phyloP scores from a whole-genome alignment of 2,888 invertebrate genomes.

The Silvanus unidentatus region DNA sequence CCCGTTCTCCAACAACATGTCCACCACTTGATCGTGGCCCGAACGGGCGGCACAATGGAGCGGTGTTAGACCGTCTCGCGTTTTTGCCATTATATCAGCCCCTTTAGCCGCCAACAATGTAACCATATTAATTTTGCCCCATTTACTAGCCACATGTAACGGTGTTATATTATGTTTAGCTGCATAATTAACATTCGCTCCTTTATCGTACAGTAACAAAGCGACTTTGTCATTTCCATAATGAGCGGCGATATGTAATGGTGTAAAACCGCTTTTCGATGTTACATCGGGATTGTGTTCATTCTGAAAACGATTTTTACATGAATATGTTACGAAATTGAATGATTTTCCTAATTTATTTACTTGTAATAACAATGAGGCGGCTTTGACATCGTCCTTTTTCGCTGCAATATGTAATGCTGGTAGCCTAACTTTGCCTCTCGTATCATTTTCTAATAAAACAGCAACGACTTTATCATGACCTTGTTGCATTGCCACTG shows the following conservation, averaged over 20 bases:
- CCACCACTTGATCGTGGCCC: conserved; percentile 92
- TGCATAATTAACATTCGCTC: conserved; percentile 88
- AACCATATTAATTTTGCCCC: conserved; percentile 95
- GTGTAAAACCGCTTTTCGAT: conserved; percentile 96
- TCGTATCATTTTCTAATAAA: conserved; percentile 89
- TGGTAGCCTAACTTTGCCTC: conserved; percentile 92
- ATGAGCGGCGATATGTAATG: conserved; percentile 96
- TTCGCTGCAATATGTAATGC: conserved; percentile 98
- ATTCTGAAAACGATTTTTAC: conserved; percentile 64
- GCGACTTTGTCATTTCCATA: conserved; percentile 97
- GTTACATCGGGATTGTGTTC: conserved; percentile 96
- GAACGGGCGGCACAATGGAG: conserved; percentile 95
- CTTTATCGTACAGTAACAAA: conserved; percentile 80
- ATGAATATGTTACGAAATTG: not conserved
- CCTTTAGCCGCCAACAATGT: conserved; percentile 80
- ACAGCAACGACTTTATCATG: conserved; percentile 97
- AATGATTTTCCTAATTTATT: conserved; percentile 4
- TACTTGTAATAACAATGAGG: conserved; percentile 80
- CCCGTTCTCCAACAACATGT: conserved; percentile 77
- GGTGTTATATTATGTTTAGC: conserved; percentile 99
- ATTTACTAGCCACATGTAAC: conserved; percentile 95
- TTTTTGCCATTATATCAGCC: conserved; percentile 88
- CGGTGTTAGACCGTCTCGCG: conserved; percentile 91
- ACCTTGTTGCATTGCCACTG: conserved; percentile 98
- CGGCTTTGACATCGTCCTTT: conserved; percentile 96